These are phyloP conservation scores for Aurelia aurita DNA, from an alignment of 30 jellyfish, hydroid and myxozoan genomes.

Conservation along the genomic window DNA sequence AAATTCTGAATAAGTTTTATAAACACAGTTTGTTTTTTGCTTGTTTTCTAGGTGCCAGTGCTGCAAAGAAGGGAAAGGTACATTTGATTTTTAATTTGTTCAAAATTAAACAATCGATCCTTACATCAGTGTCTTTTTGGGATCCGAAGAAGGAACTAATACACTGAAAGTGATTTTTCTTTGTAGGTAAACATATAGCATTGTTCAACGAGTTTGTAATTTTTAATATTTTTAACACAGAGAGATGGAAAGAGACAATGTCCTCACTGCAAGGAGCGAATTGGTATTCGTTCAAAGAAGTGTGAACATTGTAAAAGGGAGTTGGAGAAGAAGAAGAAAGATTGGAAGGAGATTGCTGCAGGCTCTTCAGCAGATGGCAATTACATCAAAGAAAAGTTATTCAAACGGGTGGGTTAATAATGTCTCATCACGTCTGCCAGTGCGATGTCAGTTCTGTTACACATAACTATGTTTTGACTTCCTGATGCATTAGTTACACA, in stretches of 20 bases:
- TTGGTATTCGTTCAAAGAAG: conserved; percentile 9
- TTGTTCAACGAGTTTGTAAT: no score
- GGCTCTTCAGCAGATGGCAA: conserved; percentile 1
- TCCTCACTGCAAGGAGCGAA: background rate
- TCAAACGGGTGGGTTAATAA: background rate
- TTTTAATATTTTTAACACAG: background rate
- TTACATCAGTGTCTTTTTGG: background rate
- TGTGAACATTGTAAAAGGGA: conserved; percentile 3
- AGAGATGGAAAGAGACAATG: background rate
- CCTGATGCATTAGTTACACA: no score
- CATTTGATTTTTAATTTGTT: no score
- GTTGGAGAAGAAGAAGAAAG: background rate
- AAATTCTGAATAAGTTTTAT: no score
- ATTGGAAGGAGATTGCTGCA: conserved; percentile 12
- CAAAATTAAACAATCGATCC: no score
- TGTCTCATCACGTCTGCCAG: background rate
- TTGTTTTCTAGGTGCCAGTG: no score
- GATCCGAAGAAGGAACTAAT: background rate
- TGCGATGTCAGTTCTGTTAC: background rate
- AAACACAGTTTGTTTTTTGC: no score
- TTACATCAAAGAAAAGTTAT: conserved; percentile 25
- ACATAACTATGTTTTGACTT: background rate
- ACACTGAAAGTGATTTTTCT: background rate
- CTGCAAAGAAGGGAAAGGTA: no score
- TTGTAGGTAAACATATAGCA: background rate